Base-by-base conservation (phyloP, 2,888 invertebrate species). In the Amphipoea oculea region DNA sequence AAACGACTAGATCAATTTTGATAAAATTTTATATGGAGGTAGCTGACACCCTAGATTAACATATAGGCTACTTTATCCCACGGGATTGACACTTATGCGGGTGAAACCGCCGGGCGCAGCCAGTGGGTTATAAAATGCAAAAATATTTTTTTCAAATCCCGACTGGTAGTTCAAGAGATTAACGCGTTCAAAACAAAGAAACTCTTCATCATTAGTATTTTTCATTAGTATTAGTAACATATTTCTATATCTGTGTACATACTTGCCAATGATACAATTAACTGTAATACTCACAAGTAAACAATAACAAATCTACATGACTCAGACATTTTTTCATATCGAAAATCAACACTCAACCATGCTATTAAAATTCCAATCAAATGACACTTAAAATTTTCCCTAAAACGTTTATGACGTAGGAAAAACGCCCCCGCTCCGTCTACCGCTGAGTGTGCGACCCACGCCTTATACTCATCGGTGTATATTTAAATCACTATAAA, bases 401-500 rank as follows among this genome's bases (percentile, higher is more conserved):
- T 74, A 72, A 71, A 65, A 9, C 29, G 17, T 60, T 70, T 12
- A 65, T 84, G 86, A 81, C 84, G 73, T 71, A 20, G 20, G 2
- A 0, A 1, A 65, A 40, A 40, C 67, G 79, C 85, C 80, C 60
- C 62, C 84, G 74, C 72, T 65, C 40, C 45, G 86, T 86, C 86
- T 84, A 48, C 73, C 85, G 81, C 85, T 83, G 68, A 36, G 67
- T 6, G 57, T 69, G 65, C 69, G 80, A 76, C 85, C 81, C 63
- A 70, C 77, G 76, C 74, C 69, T 20, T 77, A 79, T 20, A 79
- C n/a, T 83, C 85, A 81, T 70, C 63, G 63, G 60, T 73, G 63
- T 75, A 73, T 87, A 85, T 88, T 79, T 88, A 82, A 79, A 82
- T 81, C 67, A 12, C 70, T 29, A 75, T 81, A 54, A 48, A 67